Conservation (phyloP, 2,797 vertebrate genomes). For the Galago senegalensis region DNA sequence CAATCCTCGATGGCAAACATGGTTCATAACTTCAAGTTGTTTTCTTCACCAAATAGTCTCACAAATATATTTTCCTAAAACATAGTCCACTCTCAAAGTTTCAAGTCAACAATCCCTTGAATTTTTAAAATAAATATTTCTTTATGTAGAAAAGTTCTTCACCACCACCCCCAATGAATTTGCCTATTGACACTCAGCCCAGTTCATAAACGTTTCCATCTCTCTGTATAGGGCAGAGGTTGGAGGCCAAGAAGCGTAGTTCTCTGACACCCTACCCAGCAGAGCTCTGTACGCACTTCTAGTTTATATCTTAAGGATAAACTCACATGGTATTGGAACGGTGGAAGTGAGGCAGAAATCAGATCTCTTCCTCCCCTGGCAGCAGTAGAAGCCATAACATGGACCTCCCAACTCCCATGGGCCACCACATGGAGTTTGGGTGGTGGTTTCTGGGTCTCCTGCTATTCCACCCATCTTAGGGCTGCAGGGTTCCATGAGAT, state of each 20-base stretch:
- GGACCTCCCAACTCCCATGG: neutral
- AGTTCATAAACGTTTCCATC: neutral
- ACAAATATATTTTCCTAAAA: slow-evolving; percentile 2
- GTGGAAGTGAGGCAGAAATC: neutral
- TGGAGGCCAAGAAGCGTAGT: neutral
- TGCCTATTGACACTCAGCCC: neutral
- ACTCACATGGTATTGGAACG: slow-evolving; percentile 26
- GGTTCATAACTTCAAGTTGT: neutral
- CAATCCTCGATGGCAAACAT: neutral
- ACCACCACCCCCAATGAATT: neutral
- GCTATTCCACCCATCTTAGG: neutral
- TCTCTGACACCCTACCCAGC: neutral
- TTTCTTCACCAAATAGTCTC: slow-evolving; percentile 14
- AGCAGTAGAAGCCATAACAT: neutral
- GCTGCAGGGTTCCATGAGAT: neutral
- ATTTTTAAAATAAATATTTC: slow-evolving; percentile 36
- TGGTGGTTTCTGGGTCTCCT: neutral
- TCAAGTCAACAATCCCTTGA: neutral
- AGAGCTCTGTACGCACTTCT: neutral
- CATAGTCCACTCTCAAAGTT: neutral
- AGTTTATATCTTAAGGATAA: neutral
- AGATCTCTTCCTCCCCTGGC: neutral
- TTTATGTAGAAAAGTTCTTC: neutral
- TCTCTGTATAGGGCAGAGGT: neutral
- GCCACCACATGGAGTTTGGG: neutral